Percentiles rank a stretch among this genome's conserved stretches.
Evolutionary conservation across 2,888 invertebrate genomes (phyloP).

Genomic region (Epirrhoe alternata): DNA sequence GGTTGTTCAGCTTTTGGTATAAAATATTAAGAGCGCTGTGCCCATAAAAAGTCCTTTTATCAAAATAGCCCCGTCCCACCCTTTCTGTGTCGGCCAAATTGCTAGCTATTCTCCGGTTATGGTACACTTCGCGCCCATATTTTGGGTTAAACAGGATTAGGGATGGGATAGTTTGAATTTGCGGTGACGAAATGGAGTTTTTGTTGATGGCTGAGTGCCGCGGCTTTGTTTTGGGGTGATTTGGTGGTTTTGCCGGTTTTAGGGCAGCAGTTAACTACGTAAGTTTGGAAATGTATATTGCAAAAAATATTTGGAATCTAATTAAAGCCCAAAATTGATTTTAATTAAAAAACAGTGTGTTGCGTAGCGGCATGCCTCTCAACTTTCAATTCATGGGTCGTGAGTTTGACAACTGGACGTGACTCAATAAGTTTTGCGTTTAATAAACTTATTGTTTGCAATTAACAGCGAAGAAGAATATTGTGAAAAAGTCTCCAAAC

Average conservation of each 20-base stretch:
- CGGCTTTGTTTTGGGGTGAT: conserved; percentile 22
- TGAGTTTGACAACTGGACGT: no score
- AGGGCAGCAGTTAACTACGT: conserved; percentile 11
- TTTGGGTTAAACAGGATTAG: conserved; percentile 27
- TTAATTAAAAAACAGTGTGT: no score
- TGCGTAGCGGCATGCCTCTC: no score
- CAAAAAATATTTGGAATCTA: neutral
- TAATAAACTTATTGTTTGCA: no score
- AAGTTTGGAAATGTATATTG: neutral
- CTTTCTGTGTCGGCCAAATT: conserved; percentile 73
- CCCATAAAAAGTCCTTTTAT: conserved; percentile 68
- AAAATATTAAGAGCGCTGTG: conserved; percentile 43
- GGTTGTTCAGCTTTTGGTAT: conserved; percentile 35
- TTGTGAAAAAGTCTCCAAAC: no score
- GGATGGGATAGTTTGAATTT: conserved; percentile 29
- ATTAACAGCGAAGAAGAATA: no score
- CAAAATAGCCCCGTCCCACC: conserved; percentile 64
- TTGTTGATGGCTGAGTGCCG: conserved; percentile 34
- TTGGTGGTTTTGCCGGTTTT: conserved; percentile 3
- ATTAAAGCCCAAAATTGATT: neutral
- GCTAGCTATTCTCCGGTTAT: conserved; percentile 62
- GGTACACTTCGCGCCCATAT: conserved; percentile 56
- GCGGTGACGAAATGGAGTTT: conserved; percentile 38
- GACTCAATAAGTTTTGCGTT: no score
- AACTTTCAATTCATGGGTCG: no score